These are phyloP conservation scores for Ricordea florida DNA, from an alignment of 92 coral and sea anemone species.

Conservation along the genomic window DNA sequence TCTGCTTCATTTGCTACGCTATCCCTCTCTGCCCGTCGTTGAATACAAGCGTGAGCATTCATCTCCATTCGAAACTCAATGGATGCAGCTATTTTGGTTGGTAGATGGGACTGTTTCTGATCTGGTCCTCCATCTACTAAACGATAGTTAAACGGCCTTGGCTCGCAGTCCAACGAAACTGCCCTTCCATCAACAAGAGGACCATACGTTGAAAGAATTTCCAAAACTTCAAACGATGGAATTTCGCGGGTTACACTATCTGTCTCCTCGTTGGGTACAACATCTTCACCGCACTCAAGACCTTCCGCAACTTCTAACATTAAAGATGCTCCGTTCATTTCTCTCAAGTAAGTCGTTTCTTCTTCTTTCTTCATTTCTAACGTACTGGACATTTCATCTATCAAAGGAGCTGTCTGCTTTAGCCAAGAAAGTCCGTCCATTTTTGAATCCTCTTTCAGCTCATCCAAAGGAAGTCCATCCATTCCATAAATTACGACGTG, in stretches of 20 bases:
- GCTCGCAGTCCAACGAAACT: constrained; percentile 8
- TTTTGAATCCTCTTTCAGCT: not conserved
- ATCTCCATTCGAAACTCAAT: constrained; percentile 53
- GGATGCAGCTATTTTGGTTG: constrained; percentile 54
- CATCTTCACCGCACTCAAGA: not conserved
- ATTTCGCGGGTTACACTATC: not conserved
- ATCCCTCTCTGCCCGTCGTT: constrained; percentile 51
- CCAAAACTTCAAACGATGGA: not conserved
- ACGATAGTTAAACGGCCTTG: constrained; percentile 52
- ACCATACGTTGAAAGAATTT: not conserved
- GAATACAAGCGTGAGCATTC: constrained; percentile 53
- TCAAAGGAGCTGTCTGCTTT: not conserved
- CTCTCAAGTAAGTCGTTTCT: constrained; percentile 37
- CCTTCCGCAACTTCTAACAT: constrained; percentile 44
- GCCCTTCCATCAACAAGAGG: not conserved
- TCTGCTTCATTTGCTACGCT: constrained; percentile 72
- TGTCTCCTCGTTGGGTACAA: not conserved
- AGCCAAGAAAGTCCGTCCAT: not conserved
- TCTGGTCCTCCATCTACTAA: constrained; percentile 68
- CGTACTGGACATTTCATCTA: not conserved
- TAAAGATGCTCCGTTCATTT: constrained; percentile 32
- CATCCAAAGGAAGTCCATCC: not conserved
- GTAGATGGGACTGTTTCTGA: constrained; percentile 54
- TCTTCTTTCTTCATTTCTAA: not conserved
- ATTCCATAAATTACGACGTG: not conserved